These are phyloP conservation scores for Trichomycterus rosablanca DNA, from an alignment of 2,113 vertebrate species.

Conservation along the genomic window DNA sequence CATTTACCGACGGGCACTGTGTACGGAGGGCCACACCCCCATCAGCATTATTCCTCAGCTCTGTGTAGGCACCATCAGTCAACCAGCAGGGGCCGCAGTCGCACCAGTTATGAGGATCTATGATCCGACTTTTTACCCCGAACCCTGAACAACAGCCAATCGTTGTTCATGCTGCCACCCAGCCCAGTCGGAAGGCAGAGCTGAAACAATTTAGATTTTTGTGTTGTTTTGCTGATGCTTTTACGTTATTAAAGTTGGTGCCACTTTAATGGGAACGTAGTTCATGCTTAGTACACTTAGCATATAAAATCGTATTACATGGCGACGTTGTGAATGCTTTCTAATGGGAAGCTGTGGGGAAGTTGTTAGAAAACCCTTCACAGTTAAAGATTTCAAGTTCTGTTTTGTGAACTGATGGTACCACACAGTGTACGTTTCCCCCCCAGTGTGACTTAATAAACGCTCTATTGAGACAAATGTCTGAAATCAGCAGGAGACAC, in stretches of 20 bases:
- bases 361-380: background rate
- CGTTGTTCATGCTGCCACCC: too few relatives aligned
- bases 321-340: slow-evolving; percentile 22
- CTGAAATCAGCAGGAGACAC: slow-evolving; percentile 32
- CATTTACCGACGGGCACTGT: too few relatives aligned
- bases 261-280: background rate
- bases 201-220: too few relatives aligned
- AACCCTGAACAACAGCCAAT: too few relatives aligned
- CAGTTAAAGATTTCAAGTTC: background rate
- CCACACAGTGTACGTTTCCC: slow-evolving; percentile 4
- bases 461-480: slow-evolving; percentile 41
- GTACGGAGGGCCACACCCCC: too few relatives aligned
- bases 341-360: slow-evolving; percentile 11
- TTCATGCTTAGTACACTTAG: background rate
- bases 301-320: slow-evolving; percentile 16
- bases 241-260: background rate
- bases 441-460: slow-evolving; percentile 34
- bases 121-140: too few relatives aligned
- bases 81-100: too few relatives aligned
- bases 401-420: slow-evolving; percentile 18
- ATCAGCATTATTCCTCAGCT: too few relatives aligned
- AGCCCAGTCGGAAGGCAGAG: too few relatives aligned
- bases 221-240: background rate
- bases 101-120: too few relatives aligned
- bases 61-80: too few relatives aligned